Conservation (phyloP, 2,797 vertebrate species). For the Schizothorax lantsangensis region DNA sequence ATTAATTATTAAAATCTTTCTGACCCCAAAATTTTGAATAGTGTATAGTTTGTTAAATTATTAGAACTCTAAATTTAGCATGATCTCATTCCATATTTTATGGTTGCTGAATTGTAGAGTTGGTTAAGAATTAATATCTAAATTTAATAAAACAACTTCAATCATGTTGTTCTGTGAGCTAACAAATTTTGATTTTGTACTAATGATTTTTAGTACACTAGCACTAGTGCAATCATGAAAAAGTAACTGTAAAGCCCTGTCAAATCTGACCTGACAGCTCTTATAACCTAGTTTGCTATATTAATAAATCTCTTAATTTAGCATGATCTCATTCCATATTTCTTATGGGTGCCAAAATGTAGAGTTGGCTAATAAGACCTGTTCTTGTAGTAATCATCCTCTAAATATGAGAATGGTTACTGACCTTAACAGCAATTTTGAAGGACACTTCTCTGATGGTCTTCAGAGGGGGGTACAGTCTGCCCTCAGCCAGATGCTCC, state of each 20-base stretch:
- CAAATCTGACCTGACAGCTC: neutral
- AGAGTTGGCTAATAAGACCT: neutral
- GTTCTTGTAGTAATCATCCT: neutral
- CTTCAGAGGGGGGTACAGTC: slow-evolving; percentile 92
- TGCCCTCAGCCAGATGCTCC: slow-evolving; percentile 90
- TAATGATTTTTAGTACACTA: neutral
- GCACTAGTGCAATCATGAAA: neutral
- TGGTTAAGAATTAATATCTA: neutral
- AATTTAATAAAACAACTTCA: neutral
- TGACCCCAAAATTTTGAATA: neutral
- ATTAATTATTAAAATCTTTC: neutral
- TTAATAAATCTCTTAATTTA: slow-evolving; percentile 43
- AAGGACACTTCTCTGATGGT: slow-evolving; percentile 94
- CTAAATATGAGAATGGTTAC: slow-evolving; percentile 38
- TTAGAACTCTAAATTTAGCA: no score
- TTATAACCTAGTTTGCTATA: slow-evolving; percentile 35
- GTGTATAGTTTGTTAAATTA: no score
- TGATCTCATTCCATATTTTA: no score
- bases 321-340: slow-evolving; percentile 26
- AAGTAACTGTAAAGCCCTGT: neutral
- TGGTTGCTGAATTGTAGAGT: no score
- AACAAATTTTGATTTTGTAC: neutral
- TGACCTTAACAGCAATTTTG: slow-evolving; percentile 94
- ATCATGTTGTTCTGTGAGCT: neutral
- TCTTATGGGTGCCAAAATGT: neutral